phyloP scores from a whole-genome alignment of 2,797 vertebrate genomes.

The Labroides dimidiatus region DNA sequence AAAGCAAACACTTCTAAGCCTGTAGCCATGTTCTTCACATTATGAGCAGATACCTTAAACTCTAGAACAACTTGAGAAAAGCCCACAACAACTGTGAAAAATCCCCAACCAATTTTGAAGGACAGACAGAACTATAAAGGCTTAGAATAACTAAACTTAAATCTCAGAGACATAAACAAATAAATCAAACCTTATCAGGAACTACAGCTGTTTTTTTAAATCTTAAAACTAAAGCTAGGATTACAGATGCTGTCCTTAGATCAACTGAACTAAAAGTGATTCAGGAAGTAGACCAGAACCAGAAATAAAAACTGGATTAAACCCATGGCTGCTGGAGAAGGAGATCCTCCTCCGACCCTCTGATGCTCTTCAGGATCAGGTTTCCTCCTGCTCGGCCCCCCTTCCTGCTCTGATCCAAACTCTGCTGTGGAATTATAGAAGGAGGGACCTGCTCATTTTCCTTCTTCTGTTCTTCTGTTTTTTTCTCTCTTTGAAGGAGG shows the following conservation, averaged over 20 bases:
- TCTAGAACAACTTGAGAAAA: slow-evolving; percentile 12
- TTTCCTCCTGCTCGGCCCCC: slow-evolving; percentile 63
- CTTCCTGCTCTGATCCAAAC: slow-evolving; percentile 78
- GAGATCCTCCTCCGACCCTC: slow-evolving; percentile 67
- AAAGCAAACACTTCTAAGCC: slow-evolving; percentile 10
- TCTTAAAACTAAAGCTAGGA: neutral
- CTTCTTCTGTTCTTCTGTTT: slow-evolving; percentile 41
- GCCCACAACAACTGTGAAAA: slow-evolving; percentile 5
- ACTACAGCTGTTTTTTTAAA: neutral
- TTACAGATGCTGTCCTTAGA: slow-evolving; percentile 2
- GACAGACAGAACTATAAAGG: neutral
- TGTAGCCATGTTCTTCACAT: slow-evolving; percentile 20
- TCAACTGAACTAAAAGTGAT: slow-evolving; percentile 28
- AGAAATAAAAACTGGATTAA: slow-evolving; percentile 57
- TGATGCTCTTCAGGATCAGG: slow-evolving; percentile 68
- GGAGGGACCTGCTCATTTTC: slow-evolving; percentile 79
- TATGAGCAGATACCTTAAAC: slow-evolving; percentile 23
- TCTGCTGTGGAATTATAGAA: slow-evolving; percentile 70
- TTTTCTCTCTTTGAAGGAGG: slow-evolving; percentile 74
- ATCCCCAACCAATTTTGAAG: neutral
- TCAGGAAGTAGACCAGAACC: slow-evolving; percentile 55
- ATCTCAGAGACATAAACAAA: neutral
- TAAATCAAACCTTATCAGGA: neutral
- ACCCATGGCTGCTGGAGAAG: slow-evolving; percentile 45
- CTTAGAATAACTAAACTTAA: neutral